Conservation (phyloP, 2,888 invertebrate genomes). For the Eristalinus aeneus region DNA sequence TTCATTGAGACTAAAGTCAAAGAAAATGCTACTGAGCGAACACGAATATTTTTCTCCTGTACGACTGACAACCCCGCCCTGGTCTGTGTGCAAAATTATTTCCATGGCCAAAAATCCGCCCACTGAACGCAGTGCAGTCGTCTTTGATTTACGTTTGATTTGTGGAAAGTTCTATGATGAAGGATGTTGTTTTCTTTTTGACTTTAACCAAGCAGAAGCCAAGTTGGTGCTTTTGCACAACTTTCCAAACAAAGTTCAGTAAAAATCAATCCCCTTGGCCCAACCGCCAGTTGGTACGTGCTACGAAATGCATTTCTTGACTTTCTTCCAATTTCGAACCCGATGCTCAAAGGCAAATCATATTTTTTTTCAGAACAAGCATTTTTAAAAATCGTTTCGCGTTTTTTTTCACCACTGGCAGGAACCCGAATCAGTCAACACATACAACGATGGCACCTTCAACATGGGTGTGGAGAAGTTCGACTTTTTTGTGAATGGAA, state of each 20-base stretch:
- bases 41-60: no score
- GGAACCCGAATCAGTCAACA: constrained; percentile 37
- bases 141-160: no score
- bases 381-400: background rate
- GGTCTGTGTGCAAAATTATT: no score
- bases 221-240: background rate
- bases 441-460: constrained; percentile 26
- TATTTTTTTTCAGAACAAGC: background rate
- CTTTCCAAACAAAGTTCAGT: background rate
- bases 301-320: background rate
- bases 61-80: no score
- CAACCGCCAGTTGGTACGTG: background rate
- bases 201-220: background rate
- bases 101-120: no score
- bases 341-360: background rate
- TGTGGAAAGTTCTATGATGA: no score
- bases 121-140: no score
- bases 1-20: no score
- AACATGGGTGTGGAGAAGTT: constrained; percentile 39
- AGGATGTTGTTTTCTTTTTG: background rate
- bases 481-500: constrained; percentile 30
- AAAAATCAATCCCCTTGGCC: background rate
- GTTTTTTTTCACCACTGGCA: background rate
- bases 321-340: background rate
- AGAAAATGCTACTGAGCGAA: no score